These are phyloP conservation scores for Rhabdornis inornatus DNA, from an alignment of 2,113 vertebrate species.

Conservation along the genomic window DNA sequence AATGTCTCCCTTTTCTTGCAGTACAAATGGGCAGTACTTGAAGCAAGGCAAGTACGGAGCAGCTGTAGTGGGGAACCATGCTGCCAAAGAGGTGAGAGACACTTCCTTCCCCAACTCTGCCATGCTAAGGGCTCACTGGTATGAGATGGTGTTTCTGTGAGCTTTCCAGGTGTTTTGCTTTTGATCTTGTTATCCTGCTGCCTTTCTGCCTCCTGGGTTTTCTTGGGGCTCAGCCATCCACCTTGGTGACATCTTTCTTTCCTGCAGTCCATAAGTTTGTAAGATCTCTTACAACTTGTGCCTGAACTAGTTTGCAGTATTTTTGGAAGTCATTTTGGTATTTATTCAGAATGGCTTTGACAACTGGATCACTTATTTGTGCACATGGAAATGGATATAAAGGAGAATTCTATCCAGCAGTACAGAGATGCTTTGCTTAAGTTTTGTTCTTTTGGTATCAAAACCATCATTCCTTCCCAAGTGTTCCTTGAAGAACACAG, in stretches of 20 bases:
- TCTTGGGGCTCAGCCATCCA: not conserved
- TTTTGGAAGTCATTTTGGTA: not conserved
- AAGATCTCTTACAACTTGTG: not conserved
- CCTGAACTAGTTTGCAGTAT: not conserved
- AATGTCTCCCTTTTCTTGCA: constrained; percentile 61
- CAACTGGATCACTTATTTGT: not conserved
- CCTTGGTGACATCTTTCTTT: not conserved
- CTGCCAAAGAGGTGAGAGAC: constrained; percentile 84
- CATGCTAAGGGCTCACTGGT: not conserved
- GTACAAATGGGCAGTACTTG: constrained; percentile 87
- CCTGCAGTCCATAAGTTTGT: not conserved
- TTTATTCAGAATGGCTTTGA: not conserved
- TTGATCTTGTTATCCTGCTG: not conserved
- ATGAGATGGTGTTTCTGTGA: not conserved
- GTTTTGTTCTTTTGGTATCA: not conserved
- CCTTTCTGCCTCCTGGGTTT: not conserved
- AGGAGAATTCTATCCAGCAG: not conserved
- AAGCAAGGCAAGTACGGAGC: constrained; percentile 97
- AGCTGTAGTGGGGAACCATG: constrained; percentile 87
- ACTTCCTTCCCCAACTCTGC: not conserved
- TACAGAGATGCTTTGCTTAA: not conserved
- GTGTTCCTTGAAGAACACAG: not conserved
- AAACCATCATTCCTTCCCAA: not conserved
- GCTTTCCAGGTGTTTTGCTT: not conserved
- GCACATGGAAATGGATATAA: not conserved